Evolutionary conservation across 1,140 invertebrate genomes (phyloP).

Genomic region (Dolichoris vasculosae): DNA sequence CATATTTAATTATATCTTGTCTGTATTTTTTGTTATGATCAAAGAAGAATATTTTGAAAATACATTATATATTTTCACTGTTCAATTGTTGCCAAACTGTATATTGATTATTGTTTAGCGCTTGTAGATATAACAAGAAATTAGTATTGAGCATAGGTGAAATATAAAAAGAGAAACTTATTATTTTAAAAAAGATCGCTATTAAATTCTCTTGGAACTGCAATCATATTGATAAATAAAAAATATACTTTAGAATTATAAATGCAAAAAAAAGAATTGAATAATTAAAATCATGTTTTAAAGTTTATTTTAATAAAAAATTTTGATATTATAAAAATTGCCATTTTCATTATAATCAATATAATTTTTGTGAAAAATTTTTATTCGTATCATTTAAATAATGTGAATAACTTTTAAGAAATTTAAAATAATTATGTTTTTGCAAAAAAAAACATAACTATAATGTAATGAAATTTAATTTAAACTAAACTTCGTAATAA

Average conservation of each 20-base stretch:
- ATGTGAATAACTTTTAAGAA: too few species aligned
- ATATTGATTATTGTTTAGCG: slow-evolving; percentile 45
- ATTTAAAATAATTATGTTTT: too few species aligned
- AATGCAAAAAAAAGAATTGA: background rate
- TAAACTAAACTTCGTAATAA: slow-evolving; percentile 45
- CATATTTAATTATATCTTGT: slow-evolving; percentile 12
- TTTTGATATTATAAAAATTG: background rate
- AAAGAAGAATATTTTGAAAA: slow-evolving; percentile 27
- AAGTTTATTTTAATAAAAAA: background rate
- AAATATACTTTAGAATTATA: background rate
- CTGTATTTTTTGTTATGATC: background rate
- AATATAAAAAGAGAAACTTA: background rate
- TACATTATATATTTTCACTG: slow-evolving; percentile 5
- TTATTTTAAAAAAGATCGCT: background rate
- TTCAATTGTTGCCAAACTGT: slow-evolving; percentile 52
- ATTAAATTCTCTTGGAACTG: background rate
- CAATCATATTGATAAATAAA: background rate
- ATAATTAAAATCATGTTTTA: background rate
- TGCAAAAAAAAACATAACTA: background rate
- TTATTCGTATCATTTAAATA: too few species aligned
- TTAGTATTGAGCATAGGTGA: slow-evolving; percentile 45
- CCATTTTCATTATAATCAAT: background rate
- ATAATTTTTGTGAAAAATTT: background rate
- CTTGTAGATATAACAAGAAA: slow-evolving; percentile 46
- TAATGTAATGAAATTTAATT: background rate